Conservation (phyloP, 2,797 vertebrate species). For the Ctenochaetus hawaiiensis region DNA sequence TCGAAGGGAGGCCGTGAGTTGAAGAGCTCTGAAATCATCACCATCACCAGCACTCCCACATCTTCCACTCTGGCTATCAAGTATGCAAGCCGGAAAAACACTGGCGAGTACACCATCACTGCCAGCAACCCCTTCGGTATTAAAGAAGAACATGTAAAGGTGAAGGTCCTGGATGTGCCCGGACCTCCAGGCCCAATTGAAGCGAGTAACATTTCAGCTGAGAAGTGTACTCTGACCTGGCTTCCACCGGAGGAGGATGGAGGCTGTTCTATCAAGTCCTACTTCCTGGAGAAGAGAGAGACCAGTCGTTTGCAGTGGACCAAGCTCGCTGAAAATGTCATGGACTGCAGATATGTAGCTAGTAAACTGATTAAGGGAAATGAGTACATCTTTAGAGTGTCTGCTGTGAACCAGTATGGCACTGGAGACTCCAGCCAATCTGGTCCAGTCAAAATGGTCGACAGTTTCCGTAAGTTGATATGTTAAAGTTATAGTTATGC, state of each 20-base stretch:
- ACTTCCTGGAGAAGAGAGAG: conserved; percentile 97
- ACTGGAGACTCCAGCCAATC: conserved; percentile 93
- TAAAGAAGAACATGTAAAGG: conserved; percentile 94
- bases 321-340: conserved; percentile 92
- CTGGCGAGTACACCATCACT: conserved; percentile 96
- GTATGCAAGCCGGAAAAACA: conserved; percentile 96
- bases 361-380: conserved; percentile 98
- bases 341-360: conserved; percentile 92
- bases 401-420: conserved; percentile 95
- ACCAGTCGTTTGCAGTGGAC: conserved; percentile 99
- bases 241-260: conserved; percentile 97
- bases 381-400: conserved; percentile 98
- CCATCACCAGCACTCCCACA: conserved; percentile 91
- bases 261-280: conserved; percentile 93
- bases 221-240: conserved; percentile 98
- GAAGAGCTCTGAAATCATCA: conserved; percentile 92
- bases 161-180: conserved; percentile 96
- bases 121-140: conserved; percentile 98
- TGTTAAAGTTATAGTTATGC: background rate
- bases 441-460: conserved; percentile 95
- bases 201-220: conserved; percentile 94
- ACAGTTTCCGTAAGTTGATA: conserved; percentile 91
- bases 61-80: conserved; percentile 93
- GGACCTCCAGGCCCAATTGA: conserved; percentile 97
- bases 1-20: conserved; percentile 97